These are phyloP conservation scores for Smutsia gigantea DNA, from an alignment of 2,797 vertebrate species.

Conservation along the genomic window DNA sequence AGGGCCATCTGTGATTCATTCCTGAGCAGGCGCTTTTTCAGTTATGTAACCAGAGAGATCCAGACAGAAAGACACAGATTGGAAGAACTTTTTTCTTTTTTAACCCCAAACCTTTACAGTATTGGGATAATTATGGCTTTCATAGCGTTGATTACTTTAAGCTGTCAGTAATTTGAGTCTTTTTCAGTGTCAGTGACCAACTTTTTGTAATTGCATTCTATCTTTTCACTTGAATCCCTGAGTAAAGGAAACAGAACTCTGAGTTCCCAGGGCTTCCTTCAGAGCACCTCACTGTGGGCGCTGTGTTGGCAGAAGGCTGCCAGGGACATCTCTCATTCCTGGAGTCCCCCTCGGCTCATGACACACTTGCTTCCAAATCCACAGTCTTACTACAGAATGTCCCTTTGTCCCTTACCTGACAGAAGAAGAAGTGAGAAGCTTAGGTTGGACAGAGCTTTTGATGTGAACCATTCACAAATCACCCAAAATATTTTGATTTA, in stretches of 20 bases:
- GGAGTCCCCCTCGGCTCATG: not conserved
- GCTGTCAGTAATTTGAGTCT: conserved; percentile 71
- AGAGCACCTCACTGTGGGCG: not conserved
- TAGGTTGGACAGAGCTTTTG: not conserved
- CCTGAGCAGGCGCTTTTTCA: conserved; percentile 35
- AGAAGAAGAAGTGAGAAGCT: not conserved
- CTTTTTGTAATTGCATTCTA: not conserved
- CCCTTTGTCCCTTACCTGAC: not conserved
- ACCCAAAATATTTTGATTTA: not conserved
- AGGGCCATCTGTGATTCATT: conserved; percentile 65
- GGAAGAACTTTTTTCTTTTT: conserved; percentile 27
- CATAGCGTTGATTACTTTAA: conserved; percentile 57
- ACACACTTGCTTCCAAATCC: not conserved
- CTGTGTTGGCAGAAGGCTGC: not conserved
- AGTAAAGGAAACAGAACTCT: not conserved
- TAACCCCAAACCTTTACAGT: conserved; percentile 47
- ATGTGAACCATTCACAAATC: not conserved
- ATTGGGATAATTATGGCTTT: conserved; percentile 61
- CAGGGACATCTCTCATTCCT: not conserved
- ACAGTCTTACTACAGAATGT: not conserved
- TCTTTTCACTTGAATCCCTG: conserved; percentile 37
- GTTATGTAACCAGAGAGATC: conserved; percentile 60
- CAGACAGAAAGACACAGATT: conserved; percentile 52
- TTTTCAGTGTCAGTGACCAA: conserved; percentile 49
- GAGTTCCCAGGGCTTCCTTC: not conserved